phyloP scores from a whole-genome alignment of 2,888 invertebrate species.

The Quadroppia sp. region DNA sequence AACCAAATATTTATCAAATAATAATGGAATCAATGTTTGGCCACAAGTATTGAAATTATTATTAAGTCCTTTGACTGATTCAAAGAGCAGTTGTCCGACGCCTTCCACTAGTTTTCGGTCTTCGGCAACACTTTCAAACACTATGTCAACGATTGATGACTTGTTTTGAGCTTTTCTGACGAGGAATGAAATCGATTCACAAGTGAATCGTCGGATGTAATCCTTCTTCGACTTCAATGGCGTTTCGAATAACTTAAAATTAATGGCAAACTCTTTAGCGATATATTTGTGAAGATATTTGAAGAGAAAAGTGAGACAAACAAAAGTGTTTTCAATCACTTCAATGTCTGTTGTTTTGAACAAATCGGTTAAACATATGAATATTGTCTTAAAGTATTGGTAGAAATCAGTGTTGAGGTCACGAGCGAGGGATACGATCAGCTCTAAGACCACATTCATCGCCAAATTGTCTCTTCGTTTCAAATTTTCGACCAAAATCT shows the following conservation, averaged over 20 bases:
- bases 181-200: constrained; percentile 92
- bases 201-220: constrained; percentile 87
- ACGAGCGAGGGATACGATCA: constrained; percentile 75
- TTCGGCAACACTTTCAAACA: constrained; percentile 64
- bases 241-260: constrained; percentile 43
- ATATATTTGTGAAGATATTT: constrained; percentile 72
- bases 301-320: constrained; percentile 81
- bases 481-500: constrained; percentile 49
- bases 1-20: constrained; percentile 27
- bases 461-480: constrained; percentile 45
- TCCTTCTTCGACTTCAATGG: constrained; percentile 60
- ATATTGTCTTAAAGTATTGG: constrained; percentile 70
- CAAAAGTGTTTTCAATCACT: constrained; percentile 76
- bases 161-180: constrained; percentile 75
- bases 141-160: constrained; percentile 65
- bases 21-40: constrained; percentile 54
- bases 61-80: constrained; percentile 75
- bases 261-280: constrained; percentile 48
- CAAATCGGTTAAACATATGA: constrained; percentile 62
- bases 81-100: constrained; percentile 80
- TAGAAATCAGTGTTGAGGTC: constrained; percentile 87
- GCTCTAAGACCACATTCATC: constrained; percentile 49
- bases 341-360: constrained; percentile 73
- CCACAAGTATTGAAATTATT: constrained; percentile 81
- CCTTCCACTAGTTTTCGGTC: constrained; percentile 69